Evolutionary conservation across 2,888 invertebrate genomes (phyloP).

Genomic region (Cyclophora punctaria): DNA sequence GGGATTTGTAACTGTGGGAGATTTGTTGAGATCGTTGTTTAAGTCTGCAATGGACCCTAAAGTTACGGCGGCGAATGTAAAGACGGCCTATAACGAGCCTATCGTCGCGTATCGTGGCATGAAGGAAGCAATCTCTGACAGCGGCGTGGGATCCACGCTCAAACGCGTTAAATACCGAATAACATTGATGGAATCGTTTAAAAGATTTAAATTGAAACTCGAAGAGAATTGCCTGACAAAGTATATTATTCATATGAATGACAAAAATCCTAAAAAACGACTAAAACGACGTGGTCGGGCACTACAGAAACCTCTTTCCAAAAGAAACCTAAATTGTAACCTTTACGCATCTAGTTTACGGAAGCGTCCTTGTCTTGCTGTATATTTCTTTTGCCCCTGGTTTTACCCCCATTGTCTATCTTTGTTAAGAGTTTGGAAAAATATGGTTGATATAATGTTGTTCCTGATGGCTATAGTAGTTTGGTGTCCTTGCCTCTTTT

Average conservation of each 20-base stretch:
- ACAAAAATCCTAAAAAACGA: constrained; percentile 22
- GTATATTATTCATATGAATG: constrained; percentile 21
- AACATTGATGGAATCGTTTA: constrained; percentile 14
- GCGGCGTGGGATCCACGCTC: constrained; percentile 17
- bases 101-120: too few species aligned
- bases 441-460: constrained; percentile 33
- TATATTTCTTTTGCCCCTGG: constrained; percentile 38
- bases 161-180: constrained; percentile 23
- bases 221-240: constrained; percentile 20
- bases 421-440: constrained; percentile 29
- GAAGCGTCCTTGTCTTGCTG: constrained; percentile 29
- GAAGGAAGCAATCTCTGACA: constrained; percentile 2
- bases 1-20: constrained; percentile 4
- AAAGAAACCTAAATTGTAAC: constrained; percentile 21
- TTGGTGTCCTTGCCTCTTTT: constrained; percentile 47
- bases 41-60: constrained; percentile 23
- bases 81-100: too few species aligned
- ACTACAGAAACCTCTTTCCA: too few species aligned
- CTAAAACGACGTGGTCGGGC: constrained; percentile 2
- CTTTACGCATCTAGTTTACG: constrained; percentile 37
- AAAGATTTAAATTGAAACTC: constrained; percentile 11
- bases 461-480: constrained; percentile 40
- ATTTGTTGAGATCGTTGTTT: constrained; percentile 11
- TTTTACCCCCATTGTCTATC: constrained; percentile 43
- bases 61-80: constrained; percentile 5